Conservation (phyloP, 2,113 vertebrate species). For the Chaetodon auriga region DNA sequence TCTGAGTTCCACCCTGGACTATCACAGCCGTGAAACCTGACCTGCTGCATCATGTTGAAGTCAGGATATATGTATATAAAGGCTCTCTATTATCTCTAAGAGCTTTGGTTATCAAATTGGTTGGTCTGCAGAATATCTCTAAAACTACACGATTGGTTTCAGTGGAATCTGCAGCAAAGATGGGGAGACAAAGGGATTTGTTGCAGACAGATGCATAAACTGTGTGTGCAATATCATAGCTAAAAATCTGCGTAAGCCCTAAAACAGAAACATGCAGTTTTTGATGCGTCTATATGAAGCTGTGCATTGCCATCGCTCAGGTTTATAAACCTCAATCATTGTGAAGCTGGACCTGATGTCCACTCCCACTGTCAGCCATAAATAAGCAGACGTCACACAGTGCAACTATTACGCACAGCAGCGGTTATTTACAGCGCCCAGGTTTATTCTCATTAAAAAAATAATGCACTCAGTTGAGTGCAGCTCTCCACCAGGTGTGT, state of each 20-base stretch:
- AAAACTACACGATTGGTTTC: neutral
- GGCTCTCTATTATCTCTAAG: too few relatives aligned
- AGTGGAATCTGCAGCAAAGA: neutral
- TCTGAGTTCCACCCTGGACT: neutral
- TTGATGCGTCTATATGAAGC: too few relatives aligned
- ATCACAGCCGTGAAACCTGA: neutral
- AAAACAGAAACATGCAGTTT: neutral
- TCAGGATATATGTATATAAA: neutral
- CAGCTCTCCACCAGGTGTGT: too few relatives aligned
- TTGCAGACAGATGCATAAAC: neutral
- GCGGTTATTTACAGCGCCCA: neutral
- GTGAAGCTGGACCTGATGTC: neutral
- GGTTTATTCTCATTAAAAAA: neutral
- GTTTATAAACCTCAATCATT: too few relatives aligned
- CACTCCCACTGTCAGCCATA: neutral
- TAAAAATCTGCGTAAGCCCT: too few relatives aligned
- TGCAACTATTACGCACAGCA: neutral
- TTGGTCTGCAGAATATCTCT: neutral
- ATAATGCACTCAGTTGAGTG: too few relatives aligned
- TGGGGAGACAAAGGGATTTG: too few relatives aligned
- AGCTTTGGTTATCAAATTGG: too few relatives aligned
- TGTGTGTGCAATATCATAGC: neutral
- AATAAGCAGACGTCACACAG: neutral
- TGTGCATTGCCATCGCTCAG: too few relatives aligned
- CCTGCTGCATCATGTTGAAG: neutral